phyloP scores from a whole-genome alignment of 2,113 vertebrate genomes.

The Lepus timidus region DNA sequence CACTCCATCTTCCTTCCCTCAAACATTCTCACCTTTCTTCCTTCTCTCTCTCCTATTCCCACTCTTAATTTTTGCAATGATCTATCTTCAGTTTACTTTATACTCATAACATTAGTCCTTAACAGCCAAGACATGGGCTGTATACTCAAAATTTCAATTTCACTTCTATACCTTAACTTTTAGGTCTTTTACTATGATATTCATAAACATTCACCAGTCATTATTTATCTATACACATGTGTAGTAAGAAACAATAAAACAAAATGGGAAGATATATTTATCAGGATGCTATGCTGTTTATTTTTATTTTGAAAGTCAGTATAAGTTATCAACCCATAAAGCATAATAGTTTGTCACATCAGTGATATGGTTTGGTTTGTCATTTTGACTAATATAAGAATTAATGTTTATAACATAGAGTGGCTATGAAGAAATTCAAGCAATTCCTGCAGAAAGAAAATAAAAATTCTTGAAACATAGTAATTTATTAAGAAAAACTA shows the following conservation, averaged over 20 bases:
- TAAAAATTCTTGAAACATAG: background rate
- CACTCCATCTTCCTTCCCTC: too few species aligned
- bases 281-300: background rate
- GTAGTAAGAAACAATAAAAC: background rate
- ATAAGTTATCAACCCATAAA: background rate
- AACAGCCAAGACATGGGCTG: too few species aligned
- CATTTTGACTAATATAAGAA: background rate
- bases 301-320: background rate
- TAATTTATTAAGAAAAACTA: slow-evolving; percentile 7
- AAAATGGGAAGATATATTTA: background rate
- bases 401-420: background rate
- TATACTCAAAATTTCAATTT: too few species aligned
- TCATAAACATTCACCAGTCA: background rate
- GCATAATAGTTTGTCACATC: background rate
- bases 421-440: background rate
- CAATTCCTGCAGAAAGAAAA: background rate
- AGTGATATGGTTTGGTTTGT: background rate
- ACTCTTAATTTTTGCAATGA: too few species aligned
- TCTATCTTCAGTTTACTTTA: too few species aligned
- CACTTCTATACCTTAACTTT: too few species aligned
- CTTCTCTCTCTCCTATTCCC: too few species aligned
- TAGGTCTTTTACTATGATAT: background rate
- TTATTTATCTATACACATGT: background rate
- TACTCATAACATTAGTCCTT: too few species aligned
- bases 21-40: too few species aligned